Evolutionary conservation across 1,140 invertebrate genomes (phyloP).

Genomic region (Hyphantria cunea): DNA sequence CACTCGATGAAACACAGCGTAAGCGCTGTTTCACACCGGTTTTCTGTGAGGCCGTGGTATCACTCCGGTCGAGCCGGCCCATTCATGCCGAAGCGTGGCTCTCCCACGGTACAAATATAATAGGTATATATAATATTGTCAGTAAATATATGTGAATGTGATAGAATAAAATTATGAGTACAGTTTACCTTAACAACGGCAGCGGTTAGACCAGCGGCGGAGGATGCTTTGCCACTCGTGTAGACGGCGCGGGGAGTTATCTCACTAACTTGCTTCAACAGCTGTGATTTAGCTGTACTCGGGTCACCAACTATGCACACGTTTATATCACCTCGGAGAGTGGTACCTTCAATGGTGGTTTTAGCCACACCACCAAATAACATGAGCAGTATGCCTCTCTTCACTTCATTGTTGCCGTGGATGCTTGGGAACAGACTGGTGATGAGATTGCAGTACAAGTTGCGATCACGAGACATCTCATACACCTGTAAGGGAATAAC

Average conservation of each 20-base stretch:
- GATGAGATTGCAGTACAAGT: constrained; percentile 96
- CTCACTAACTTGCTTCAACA: constrained; percentile 97
- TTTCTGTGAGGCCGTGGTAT: too few species aligned
- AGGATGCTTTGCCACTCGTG: constrained; percentile 99
- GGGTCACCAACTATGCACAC: constrained; percentile 99
- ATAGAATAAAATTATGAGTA: too few species aligned
- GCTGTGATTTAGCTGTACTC: constrained; percentile 98
- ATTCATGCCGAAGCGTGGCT: too few species aligned
- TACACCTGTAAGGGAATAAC: constrained; percentile 85
- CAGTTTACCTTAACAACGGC: constrained; percentile 90
- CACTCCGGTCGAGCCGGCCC: too few species aligned
- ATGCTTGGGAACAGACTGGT: constrained; percentile 97
- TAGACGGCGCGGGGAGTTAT: constrained; percentile 98
- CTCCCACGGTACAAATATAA: too few species aligned
- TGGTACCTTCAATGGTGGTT: constrained; percentile 94
- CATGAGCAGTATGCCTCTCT: constrained; percentile 97
- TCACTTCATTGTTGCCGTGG: constrained; percentile 99
- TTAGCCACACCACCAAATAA: constrained; percentile 99
- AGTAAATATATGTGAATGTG: too few species aligned
- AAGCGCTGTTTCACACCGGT: too few species aligned
- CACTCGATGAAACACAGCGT: too few species aligned
- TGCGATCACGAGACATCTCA: constrained; percentile 97
- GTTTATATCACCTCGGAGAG: constrained; percentile 97
- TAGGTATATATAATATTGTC: too few species aligned
- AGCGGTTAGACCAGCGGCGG: constrained; percentile 98